phyloP scores from a whole-genome alignment of 2,888 invertebrate species.

The Cancer borealis region DNA sequence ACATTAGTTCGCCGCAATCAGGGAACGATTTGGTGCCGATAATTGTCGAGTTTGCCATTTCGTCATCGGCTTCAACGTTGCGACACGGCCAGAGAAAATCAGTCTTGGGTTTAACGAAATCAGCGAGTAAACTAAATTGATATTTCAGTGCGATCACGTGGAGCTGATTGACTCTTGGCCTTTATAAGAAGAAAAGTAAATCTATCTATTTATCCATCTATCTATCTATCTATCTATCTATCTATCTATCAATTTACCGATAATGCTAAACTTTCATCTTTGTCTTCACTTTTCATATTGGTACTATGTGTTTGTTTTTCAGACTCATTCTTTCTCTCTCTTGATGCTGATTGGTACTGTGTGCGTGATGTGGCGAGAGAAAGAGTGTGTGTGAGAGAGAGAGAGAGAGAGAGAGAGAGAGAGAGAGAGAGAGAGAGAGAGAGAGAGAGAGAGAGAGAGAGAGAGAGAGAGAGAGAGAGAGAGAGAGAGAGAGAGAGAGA shows the following conservation, averaged over 20 bases:
- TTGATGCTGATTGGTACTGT: background rate
- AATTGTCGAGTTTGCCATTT: constrained; percentile 29
- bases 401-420: background rate
- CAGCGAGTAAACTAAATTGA: constrained; percentile 34
- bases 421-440: constrained; percentile 24
- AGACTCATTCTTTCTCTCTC: background rate
- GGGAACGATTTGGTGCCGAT: constrained; percentile 40
- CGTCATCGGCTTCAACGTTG: constrained; percentile 22
- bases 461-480: constrained; percentile 40
- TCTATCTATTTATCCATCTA: background rate
- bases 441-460: constrained; percentile 25
- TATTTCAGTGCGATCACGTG: background rate
- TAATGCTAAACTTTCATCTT: background rate
- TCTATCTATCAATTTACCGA: background rate
- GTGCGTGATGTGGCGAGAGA: background rate
- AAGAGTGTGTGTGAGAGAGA: background rate
- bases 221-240: background rate
- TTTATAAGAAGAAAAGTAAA: background rate
- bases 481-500: constrained; percentile 37
- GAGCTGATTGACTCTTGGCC: background rate
- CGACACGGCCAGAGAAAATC: constrained; percentile 12
- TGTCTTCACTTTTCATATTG: background rate
- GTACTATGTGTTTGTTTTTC: background rate
- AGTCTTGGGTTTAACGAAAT: constrained; percentile 37
- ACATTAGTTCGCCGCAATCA: constrained; percentile 40